These are phyloP conservation scores for Willisornis vidua DNA, from an alignment of 2,113 vertebrate species.

Conservation along the genomic window DNA sequence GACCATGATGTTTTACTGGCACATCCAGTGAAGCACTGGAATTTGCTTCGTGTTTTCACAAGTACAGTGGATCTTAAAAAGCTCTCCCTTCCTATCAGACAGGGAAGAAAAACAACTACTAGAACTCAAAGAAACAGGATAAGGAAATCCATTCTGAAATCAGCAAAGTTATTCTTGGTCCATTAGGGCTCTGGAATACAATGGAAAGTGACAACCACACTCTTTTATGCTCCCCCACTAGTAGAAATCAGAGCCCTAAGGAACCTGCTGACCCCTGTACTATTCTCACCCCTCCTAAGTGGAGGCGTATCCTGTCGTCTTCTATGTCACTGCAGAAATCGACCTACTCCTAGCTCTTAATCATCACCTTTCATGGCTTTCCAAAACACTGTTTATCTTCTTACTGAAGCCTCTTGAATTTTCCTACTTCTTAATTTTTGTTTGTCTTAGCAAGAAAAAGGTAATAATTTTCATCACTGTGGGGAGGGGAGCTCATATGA, in stretches of 20 bases:
- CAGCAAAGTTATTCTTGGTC: not conserved
- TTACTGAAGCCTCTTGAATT: not conserved
- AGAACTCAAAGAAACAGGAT: not conserved
- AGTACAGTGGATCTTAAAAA: not conserved
- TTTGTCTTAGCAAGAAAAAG: not conserved
- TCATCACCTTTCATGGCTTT: not conserved
- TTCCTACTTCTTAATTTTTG: not conserved
- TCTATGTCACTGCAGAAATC: not conserved
- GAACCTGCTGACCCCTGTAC: not conserved
- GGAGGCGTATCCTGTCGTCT: not conserved
- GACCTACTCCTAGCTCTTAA: not conserved
- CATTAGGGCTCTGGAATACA: not conserved
- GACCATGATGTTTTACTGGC: not conserved
- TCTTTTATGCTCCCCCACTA: not conserved
- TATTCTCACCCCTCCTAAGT: not conserved
- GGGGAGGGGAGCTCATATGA: fast-evolving
- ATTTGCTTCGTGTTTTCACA: not conserved
- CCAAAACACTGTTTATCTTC: not conserved
- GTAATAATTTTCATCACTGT: not conserved
- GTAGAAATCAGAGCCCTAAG: not conserved
- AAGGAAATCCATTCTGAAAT: not conserved
- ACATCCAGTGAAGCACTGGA: not conserved
- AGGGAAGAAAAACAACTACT: not conserved
- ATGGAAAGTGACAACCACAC: not conserved
- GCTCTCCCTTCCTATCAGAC: not conserved